These are phyloP conservation scores for Epinotia nisella DNA, from an alignment of 2,888 invertebrate genomes.

Conservation along the genomic window DNA sequence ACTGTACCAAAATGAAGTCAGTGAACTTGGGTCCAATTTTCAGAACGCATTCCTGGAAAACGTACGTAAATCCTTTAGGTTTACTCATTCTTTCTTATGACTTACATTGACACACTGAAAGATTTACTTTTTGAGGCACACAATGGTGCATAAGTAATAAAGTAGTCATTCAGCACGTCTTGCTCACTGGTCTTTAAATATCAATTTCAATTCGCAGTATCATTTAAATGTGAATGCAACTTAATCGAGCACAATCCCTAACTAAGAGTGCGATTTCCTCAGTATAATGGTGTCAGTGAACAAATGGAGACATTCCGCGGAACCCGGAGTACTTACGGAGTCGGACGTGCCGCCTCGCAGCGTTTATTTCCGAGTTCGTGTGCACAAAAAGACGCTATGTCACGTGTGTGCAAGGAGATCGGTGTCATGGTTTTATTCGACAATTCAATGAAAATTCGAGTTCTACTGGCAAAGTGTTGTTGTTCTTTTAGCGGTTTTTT, in stretches of 20 bases:
- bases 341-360: slow-evolving; percentile 30
- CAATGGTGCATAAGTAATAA: no score
- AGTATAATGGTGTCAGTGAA: slow-evolving; percentile 22
- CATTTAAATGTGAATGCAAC: slow-evolving; percentile 4
- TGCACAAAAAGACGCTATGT: slow-evolving; percentile 9
- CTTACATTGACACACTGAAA: no score
- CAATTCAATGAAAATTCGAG: not conserved
- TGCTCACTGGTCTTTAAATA: not conserved
- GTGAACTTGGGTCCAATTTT: no score
- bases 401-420: slow-evolving; percentile 2
- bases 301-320: slow-evolving; percentile 26
- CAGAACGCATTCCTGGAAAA: no score
- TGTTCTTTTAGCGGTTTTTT: not conserved
- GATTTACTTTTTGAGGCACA: no score
- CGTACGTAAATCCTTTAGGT: no score
- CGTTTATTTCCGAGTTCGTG: slow-evolving; percentile 27
- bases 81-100: no score
- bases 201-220: not conserved
- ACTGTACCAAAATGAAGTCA: no score
- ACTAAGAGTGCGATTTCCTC: slow-evolving; percentile 12
- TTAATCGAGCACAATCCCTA: slow-evolving; percentile 7
- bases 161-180: not conserved
- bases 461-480: not conserved
- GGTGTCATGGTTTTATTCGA: slow-evolving; percentile 1
- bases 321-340: slow-evolving; percentile 19